Evolutionary conservation across 2,113 vertebrate species (phyloP), one percentile per base, ranked within the genome.

Genomic region (Phodopus roborovskii): DNA sequence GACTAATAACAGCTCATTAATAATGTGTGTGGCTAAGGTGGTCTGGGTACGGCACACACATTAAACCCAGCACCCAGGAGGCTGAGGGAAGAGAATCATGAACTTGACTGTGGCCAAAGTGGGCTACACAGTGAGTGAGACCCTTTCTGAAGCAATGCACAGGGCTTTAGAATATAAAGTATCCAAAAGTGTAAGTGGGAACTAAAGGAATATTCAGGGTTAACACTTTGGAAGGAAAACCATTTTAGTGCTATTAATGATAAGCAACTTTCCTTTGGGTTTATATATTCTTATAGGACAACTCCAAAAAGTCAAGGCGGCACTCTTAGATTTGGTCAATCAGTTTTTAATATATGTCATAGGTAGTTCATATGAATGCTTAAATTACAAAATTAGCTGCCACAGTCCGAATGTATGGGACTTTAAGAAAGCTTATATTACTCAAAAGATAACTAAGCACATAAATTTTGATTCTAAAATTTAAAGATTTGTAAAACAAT

Each of bases 301-400:
- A 71, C 33, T 90, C 77, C 53, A 97, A 89, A 94, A 95, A 98
- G 95, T 89, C 96, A 92, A 98, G 86, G 15, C 96, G 75, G 97
- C 97, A 98, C 79, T 84, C 58, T 58, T 89, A 97, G 86, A 93
- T 93, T 98, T 98, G 94, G 90, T 96, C 94, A 98, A 71, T 98
- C 95, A 88, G 95, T 98, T 98, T 98, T 98, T 98, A 98, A 98
- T 98, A 96, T 97, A 93, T 97, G n/a, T 98, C 94, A 96, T 96
- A 97, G 91, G 90, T 98, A 98, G 97, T 97, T 98, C 95, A 91
- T 97, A 97, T 96, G 97, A 98, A 97, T 97, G 93, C 94, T 97
- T 16, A 10, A 97, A 96, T 98, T 98, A 98, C 98, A 98, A 98
- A 98, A 98, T 97, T 98, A 98, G 98, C 98, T 98, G 98, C 98